phyloP scores from a whole-genome alignment of 2,113 vertebrate species.

The Microtus ochrogaster region DNA sequence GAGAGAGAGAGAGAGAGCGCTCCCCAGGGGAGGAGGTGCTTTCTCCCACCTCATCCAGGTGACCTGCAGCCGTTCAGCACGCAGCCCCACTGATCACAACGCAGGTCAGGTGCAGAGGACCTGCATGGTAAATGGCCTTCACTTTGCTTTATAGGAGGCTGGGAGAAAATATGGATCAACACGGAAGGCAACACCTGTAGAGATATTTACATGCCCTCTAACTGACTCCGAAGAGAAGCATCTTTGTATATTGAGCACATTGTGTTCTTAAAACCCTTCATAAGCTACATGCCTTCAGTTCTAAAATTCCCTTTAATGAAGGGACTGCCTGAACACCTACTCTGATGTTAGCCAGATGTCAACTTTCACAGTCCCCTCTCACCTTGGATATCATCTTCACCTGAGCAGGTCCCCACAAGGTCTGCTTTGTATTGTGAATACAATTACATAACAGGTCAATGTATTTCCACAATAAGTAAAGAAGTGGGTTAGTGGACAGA shows the following conservation, averaged over 20 bases:
- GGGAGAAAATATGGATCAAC: background rate
- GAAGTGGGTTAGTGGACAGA: background rate
- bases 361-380: background rate
- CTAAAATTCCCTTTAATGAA: constrained; percentile 4
- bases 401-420: background rate
- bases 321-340: background rate
- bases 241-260: constrained; percentile 6
- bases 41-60: background rate
- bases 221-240: background rate
- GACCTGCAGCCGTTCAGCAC: background rate
- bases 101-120: background rate
- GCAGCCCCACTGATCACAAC: background rate
- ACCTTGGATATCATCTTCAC: background rate
- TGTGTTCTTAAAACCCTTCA: background rate
- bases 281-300: background rate
- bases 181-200: background rate
- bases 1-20: background rate
- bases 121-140: background rate
- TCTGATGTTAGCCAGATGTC: background rate
- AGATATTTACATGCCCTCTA: background rate
- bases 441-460: background rate
- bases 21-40: background rate
- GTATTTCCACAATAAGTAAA: background rate
- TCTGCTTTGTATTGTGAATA: background rate
- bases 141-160: background rate